Evolutionary conservation across 2,113 vertebrate genomes (phyloP).

Genomic region (Butastur rufipennis): DNA sequence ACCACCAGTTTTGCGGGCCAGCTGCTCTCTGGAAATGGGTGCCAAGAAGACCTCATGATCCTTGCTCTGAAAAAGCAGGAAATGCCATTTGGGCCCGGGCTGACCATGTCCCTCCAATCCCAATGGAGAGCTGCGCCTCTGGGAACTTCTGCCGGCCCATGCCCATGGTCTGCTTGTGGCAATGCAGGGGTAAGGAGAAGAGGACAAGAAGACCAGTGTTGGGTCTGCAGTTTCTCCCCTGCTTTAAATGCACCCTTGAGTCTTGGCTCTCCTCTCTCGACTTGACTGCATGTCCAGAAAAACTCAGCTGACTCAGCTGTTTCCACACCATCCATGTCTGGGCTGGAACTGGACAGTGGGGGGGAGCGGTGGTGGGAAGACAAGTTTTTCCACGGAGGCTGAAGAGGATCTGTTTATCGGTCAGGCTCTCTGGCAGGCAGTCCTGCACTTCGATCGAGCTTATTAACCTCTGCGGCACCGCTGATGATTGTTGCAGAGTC

Average conservation of each 20-base stretch:
- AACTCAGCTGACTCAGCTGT: neutral
- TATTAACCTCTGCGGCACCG: neutral
- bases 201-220: neutral
- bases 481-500: neutral
- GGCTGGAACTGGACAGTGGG: neutral
- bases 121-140: neutral
- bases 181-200: neutral
- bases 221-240: neutral
- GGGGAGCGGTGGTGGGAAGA: neutral
- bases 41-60: neutral
- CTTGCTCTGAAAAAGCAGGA: neutral
- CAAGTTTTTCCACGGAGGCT: neutral
- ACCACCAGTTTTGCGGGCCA: neutral
- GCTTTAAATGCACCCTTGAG: neutral
- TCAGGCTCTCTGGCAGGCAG: neutral
- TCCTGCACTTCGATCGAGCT: neutral
- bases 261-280: neutral
- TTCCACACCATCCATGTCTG: accelerated
- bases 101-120: neutral
- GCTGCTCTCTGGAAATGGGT: neutral
- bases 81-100: neutral
- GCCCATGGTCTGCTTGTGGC: accelerated
- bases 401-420: neutral
- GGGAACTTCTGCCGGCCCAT: neutral
- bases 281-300: neutral